Evolutionary conservation across 2,888 invertebrate genomes (phyloP).

Genomic region (Brenthis daphne): DNA sequence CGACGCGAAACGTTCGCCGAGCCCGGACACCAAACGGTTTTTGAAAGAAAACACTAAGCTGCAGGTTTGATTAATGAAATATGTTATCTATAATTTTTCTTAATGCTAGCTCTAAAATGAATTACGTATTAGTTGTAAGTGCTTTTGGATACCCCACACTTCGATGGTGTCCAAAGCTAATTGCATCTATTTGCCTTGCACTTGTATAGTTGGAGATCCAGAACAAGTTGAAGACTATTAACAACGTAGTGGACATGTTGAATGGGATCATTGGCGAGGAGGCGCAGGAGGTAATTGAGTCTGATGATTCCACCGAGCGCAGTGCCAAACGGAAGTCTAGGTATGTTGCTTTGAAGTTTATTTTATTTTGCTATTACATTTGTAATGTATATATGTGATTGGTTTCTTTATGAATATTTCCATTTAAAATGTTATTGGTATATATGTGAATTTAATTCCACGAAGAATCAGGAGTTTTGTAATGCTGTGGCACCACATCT

Average conservation of each 20-base stretch:
- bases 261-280: conserved; percentile 92
- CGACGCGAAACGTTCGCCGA: conserved; percentile 85
- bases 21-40: conserved; percentile 89
- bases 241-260: conserved; percentile 94
- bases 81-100: conserved; percentile 13
- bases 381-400: background rate
- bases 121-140: conserved; percentile 45
- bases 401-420: background rate
- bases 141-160: background rate
- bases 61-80: conserved; percentile 83
- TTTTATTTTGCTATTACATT: conserved; percentile 16
- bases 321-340: conserved; percentile 70
- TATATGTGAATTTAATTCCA: background rate
- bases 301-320: conserved; percentile 57
- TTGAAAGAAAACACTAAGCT: conserved; percentile 91
- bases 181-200: conserved; percentile 45
- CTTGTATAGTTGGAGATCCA: conserved; percentile 87
- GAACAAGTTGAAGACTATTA: conserved; percentile 90
- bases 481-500: no score
- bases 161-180: conserved; percentile 19
- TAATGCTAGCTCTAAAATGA: conserved; percentile 40
- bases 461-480: no score
- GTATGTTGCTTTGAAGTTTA: conserved; percentile 50
- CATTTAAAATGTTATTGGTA: conserved; percentile 1
- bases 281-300: conserved; percentile 52